These are phyloP conservation scores for Theristicus caerulescens DNA, from an alignment of 2,113 vertebrate genomes.

Conservation along the genomic window DNA sequence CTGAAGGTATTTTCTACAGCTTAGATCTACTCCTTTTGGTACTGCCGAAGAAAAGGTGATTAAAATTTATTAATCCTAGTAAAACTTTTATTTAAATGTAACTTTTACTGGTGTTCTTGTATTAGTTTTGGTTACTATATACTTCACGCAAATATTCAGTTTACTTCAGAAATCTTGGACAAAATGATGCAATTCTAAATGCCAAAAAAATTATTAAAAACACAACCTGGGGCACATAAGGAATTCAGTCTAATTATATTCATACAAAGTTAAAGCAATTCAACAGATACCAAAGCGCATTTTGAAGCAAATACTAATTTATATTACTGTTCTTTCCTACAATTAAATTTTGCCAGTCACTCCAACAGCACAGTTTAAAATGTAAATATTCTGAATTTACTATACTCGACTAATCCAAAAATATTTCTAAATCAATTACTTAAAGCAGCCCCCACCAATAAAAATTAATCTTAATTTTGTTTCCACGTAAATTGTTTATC, in stretches of 20 bases:
- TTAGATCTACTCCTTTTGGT: background rate
- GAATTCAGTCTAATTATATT: slow-evolving; percentile 45
- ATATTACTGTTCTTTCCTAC: background rate
- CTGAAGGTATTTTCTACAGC: background rate
- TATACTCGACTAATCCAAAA: slow-evolving; percentile 3
- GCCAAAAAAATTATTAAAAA: slow-evolving; percentile 12
- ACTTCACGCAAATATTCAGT: background rate
- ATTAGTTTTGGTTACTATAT: background rate
- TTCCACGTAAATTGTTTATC: background rate
- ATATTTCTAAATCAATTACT: background rate
- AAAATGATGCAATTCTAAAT: slow-evolving; percentile 23
- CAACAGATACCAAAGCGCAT: slow-evolving; percentile 55
- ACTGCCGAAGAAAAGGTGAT: background rate
- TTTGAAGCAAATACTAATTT: slow-evolving; percentile 68
- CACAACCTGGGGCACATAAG: slow-evolving; percentile 35
- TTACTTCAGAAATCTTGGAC: background rate
- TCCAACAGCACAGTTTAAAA: background rate
- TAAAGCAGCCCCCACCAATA: background rate
- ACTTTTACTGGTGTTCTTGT: background rate
- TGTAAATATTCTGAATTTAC: background rate
- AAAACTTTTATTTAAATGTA: background rate
- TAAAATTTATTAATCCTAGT: background rate
- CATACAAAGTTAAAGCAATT: slow-evolving; percentile 44
- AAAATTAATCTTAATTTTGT: background rate
- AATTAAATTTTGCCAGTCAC: background rate